Evolutionary conservation across 2,113 vertebrate genomes (phyloP).

Genomic region (Halcyon malimbica): DNA sequence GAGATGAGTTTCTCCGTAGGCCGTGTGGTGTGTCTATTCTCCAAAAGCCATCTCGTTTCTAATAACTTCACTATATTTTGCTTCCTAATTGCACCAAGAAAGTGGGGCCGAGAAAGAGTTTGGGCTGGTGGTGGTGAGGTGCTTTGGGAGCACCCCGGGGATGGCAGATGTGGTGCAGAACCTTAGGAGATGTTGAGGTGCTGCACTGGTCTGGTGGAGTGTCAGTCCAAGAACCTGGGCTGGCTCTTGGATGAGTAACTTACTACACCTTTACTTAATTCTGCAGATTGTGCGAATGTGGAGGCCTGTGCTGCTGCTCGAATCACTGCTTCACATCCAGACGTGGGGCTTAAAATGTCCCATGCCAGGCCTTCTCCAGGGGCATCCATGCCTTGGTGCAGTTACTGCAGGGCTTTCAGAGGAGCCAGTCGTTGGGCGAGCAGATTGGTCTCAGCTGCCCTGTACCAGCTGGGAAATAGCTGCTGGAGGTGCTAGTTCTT

Average conservation of each 20-base stretch:
- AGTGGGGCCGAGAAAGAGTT: fast-evolving
- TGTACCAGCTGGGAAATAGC: neutral
- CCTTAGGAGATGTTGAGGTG: neutral
- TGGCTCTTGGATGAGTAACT: neutral
- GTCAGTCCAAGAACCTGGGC: neutral
- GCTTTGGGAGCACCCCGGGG: neutral
- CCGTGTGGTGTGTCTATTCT: neutral
- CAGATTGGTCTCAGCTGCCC: neutral
- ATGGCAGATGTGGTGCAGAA: no score
- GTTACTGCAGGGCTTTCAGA: neutral
- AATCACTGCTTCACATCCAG: neutral
- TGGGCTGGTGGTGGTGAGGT: neutral
- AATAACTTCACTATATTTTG: neutral
- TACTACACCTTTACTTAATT: neutral
- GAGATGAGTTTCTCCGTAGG: neutral
- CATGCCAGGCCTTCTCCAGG: neutral
- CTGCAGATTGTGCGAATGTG: neutral
- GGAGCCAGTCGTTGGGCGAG: neutral
- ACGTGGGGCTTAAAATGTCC: neutral
- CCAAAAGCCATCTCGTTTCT: neutral
- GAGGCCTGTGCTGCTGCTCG: neutral
- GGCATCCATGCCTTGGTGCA: neutral
- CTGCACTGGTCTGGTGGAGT: neutral
- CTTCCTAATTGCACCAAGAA: neutral
- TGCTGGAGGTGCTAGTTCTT: neutral